Conservation (phyloP, 2,113 vertebrate species). For the Callocephalon fimbriatum region DNA sequence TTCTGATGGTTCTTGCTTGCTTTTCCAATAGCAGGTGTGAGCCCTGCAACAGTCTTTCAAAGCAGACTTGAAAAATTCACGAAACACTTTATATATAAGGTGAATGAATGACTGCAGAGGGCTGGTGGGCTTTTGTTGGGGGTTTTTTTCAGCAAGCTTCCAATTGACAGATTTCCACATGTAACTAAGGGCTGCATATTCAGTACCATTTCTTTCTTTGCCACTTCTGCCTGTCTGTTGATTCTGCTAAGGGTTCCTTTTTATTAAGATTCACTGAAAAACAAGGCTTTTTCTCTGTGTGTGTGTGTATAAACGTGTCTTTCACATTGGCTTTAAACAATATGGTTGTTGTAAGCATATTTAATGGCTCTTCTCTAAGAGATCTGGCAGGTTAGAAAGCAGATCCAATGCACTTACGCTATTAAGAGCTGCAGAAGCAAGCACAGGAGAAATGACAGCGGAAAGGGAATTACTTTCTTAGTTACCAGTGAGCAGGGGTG, state of each 20-base stretch:
- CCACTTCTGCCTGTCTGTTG: background rate
- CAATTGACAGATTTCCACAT: background rate
- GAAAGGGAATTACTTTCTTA: background rate
- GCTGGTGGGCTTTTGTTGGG: background rate
- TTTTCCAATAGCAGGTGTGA: background rate
- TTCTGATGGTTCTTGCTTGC: background rate
- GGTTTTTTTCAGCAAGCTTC: background rate
- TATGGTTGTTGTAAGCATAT: background rate
- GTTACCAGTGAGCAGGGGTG: background rate
- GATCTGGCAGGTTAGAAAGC: background rate
- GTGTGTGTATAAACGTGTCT: background rate
- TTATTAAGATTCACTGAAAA: background rate
- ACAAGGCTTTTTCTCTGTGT: accelerated
- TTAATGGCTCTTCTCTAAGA: background rate
- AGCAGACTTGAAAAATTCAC: background rate
- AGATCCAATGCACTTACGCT: background rate
- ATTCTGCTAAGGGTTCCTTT: background rate
- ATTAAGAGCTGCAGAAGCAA: constrained; percentile 3
- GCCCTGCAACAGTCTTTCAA: background rate
- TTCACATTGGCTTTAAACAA: background rate
- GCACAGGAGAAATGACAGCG: background rate
- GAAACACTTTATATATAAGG: background rate
- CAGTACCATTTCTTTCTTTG: background rate
- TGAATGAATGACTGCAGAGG: background rate
- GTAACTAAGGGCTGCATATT: background rate